Evolutionary conservation across 2,113 vertebrate genomes (phyloP).

Genomic region (Ifrita kowaldi): DNA sequence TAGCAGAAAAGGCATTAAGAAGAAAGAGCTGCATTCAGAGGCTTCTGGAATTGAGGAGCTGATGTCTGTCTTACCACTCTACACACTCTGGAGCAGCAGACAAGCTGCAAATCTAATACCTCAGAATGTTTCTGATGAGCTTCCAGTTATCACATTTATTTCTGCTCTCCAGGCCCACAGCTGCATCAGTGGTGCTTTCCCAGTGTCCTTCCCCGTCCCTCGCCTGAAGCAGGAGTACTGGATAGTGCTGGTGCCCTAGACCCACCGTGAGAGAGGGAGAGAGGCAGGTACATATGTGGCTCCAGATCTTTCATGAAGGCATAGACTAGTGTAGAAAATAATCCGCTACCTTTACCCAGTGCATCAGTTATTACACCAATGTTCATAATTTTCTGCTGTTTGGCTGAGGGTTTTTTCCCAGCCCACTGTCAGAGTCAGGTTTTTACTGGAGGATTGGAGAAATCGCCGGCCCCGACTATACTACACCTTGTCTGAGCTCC

Average conservation of each 20-base stretch:
- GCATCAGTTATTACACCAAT: accelerated
- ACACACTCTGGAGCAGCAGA: not conserved
- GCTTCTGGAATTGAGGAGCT: not conserved
- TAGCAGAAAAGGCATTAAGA: not conserved
- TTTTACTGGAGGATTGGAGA: conserved; percentile 69
- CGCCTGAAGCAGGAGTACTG: not conserved
- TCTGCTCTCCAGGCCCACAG: not conserved
- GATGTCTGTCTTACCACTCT: not conserved
- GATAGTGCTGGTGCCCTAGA: not conserved
- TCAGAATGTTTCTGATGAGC: not conserved
- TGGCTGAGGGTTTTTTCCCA: not conserved
- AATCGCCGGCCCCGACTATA: conserved; percentile 77
- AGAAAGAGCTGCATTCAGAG: not conserved
- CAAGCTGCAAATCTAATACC: not conserved
- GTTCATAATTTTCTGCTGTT: not conserved
- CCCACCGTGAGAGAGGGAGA: not conserved
- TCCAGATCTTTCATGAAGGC: not conserved
- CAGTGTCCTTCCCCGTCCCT: not conserved
- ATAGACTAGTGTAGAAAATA: not conserved
- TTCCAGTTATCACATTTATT: not conserved
- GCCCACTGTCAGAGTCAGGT: conserved; percentile 71
- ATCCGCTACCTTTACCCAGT: not conserved
- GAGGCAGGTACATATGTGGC: not conserved
- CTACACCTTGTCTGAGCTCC: conserved; percentile 71
- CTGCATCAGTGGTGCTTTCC: not conserved